A percentile compares a stretch with the other conserved stretches of the same genome.
These are phyloP conservation scores for Macropis europaea DNA, from an alignment of 2,888 invertebrate genomes.

Conservation along the genomic window DNA sequence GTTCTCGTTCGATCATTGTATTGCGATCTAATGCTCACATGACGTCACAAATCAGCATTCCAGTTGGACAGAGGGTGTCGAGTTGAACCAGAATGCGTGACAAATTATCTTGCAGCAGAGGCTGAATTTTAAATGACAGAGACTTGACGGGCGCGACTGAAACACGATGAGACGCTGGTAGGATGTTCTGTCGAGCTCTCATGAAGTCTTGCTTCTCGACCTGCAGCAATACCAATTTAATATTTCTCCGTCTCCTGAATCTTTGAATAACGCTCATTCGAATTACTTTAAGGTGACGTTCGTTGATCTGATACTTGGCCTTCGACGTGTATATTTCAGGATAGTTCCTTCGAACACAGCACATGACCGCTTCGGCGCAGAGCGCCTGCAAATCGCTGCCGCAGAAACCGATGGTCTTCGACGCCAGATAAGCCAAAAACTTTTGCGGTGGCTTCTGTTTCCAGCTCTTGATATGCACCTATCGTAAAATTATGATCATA, in stretches of 20 bases:
- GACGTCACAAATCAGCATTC: constrained; percentile 74
- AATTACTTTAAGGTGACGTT: constrained; percentile 83
- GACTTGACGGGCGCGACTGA: constrained; percentile 82
- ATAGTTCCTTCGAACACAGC: constrained; percentile 82
- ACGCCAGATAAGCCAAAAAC: constrained; percentile 83
- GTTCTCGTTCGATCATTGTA: too few species aligned
- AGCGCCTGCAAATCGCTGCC: constrained; percentile 85
- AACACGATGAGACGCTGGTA: constrained; percentile 85
- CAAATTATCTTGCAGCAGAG: constrained; percentile 82
- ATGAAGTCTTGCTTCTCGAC: constrained; percentile 82
- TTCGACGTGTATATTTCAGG: constrained; percentile 83
- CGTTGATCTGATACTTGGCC: constrained; percentile 81
- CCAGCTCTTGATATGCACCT: constrained; percentile 81
- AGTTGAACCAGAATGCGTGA: constrained; percentile 79
- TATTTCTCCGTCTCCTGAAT: too few species aligned
- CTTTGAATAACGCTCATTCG: too few species aligned
- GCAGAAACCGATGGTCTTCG: constrained; percentile 82
- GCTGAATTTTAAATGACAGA: constrained; percentile 82
- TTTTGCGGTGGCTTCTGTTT: constrained; percentile 80
- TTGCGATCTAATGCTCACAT: constrained; percentile 43
- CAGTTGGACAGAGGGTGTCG: constrained; percentile 82
- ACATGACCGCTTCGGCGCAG: constrained; percentile 84
- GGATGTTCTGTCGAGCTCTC: constrained; percentile 83
- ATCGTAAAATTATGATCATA: background rate
- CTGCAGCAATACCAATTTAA: constrained; percentile 66